Conservation (phyloP, 1,140 invertebrate genomes). For the Euura lappo region DNA sequence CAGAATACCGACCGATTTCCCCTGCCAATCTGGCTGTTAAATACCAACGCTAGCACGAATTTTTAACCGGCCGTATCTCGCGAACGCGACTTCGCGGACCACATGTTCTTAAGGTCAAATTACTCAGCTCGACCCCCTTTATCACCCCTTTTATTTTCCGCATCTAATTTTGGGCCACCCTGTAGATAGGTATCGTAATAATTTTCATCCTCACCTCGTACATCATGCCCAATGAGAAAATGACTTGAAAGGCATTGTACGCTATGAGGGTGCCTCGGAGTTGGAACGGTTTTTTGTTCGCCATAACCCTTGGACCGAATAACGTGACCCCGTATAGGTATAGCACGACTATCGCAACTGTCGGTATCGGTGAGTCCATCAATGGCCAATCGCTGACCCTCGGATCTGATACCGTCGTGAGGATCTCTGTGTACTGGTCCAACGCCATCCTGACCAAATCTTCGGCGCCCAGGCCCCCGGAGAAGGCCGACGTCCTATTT, state of each 20-base stretch:
- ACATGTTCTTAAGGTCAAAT: too few species aligned
- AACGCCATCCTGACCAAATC: slow-evolving; percentile 65
- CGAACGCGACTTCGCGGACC: too few species aligned
- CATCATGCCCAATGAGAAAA: slow-evolving; percentile 86
- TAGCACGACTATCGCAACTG: slow-evolving; percentile 78
- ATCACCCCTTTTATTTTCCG: too few species aligned
- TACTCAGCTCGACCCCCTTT: too few species aligned
- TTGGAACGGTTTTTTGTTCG: slow-evolving; percentile 84
- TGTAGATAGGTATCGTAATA: too few species aligned
- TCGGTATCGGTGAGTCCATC: slow-evolving; percentile 89
- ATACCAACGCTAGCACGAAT: too few species aligned
- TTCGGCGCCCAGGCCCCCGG: slow-evolving; percentile 50
- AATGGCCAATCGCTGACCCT: slow-evolving; percentile 89
- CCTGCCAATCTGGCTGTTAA: too few species aligned
- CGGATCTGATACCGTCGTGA: slow-evolving; percentile 73
- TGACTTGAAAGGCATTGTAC: slow-evolving; percentile 90
- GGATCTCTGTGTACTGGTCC: slow-evolving; percentile 65
- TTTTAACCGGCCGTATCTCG: too few species aligned
- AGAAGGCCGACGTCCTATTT: slow-evolving; percentile 48
- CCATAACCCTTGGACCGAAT: slow-evolving; percentile 86
- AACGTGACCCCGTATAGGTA: slow-evolving; percentile 84
- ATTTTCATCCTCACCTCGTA: slow-evolving; percentile 74
- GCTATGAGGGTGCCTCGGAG: slow-evolving; percentile 79
- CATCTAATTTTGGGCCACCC: too few species aligned
- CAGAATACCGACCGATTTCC: too few species aligned